Percentiles rank a stretch among this genome's conserved stretches.
Evolutionary conservation across 2,113 vertebrate species (phyloP).

Genomic region (Tursiops truncatus): DNA sequence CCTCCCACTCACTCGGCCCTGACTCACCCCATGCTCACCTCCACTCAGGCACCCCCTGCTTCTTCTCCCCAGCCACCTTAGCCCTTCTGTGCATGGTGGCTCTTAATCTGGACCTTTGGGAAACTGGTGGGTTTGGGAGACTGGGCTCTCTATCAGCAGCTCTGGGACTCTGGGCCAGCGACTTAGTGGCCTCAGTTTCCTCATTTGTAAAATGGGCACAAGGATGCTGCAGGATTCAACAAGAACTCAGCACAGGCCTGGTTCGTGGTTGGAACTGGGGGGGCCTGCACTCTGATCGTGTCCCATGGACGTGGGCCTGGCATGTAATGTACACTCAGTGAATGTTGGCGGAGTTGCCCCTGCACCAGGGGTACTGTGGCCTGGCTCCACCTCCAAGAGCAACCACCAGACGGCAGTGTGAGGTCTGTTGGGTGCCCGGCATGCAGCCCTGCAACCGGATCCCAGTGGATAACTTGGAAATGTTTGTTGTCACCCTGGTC

Average conservation of each 20-base stretch:
- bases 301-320: rapidly evolving
- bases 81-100: background rate
- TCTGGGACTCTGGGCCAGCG: background rate
- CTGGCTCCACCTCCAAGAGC: background rate
- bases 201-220: background rate
- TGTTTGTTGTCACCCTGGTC: background rate
- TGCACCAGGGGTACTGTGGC: rapidly evolving
- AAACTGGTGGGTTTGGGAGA: background rate
- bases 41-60: background rate
- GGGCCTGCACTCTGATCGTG: background rate
- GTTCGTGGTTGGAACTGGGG: rapidly evolving
- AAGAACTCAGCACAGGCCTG: background rate
- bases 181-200: background rate
- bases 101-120: background rate
- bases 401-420: background rate
- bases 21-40: background rate
- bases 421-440: background rate
- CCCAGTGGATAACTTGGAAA: background rate
- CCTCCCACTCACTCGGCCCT: background rate
- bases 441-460: background rate
- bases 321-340: rapidly evolving
- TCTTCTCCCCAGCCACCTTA: background rate
- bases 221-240: rapidly evolving
- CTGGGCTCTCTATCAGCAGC: background rate
- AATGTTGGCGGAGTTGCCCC: rapidly evolving